These are phyloP conservation scores for Lepus townsendii DNA, from an alignment of 2,797 vertebrate species.

Conservation along the genomic window DNA sequence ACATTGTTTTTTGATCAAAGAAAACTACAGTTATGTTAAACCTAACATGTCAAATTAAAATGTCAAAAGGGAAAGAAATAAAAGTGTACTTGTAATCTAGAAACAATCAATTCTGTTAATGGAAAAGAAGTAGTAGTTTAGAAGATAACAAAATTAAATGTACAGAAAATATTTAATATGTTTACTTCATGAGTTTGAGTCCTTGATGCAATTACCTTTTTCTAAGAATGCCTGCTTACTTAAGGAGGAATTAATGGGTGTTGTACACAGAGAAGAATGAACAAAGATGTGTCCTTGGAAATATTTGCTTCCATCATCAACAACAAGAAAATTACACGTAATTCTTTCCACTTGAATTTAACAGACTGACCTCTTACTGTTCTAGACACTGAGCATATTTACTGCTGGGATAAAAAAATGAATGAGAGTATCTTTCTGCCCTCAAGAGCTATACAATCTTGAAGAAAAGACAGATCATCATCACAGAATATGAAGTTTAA, in stretches of 20 bases:
- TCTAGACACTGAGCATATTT: neutral
- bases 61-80: slow-evolving; percentile 23
- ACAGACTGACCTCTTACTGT: neutral
- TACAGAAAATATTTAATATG: slow-evolving; percentile 39
- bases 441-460: neutral
- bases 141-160: slow-evolving; percentile 27
- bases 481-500: slow-evolving; percentile 11
- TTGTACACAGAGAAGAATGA: neutral
- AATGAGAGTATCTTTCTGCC: neutral
- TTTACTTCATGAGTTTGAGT: neutral
- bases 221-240: slow-evolving; percentile 5
- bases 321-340: neutral
- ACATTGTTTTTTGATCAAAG: neutral
- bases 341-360: slow-evolving; percentile 49
- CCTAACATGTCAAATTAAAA: neutral
- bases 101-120: slow-evolving; percentile 19
- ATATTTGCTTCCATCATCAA: neutral
- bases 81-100: neutral
- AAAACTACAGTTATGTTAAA: slow-evolving; percentile 57
- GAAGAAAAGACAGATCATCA: neutral
- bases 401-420: neutral
- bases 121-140: slow-evolving; percentile 12
- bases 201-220: neutral
- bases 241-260: neutral
- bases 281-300: neutral